Evolutionary conservation across 2,888 invertebrate species (phyloP), one percentile per base, ranked within the genome.

Genomic region (Idaea aversata): DNA sequence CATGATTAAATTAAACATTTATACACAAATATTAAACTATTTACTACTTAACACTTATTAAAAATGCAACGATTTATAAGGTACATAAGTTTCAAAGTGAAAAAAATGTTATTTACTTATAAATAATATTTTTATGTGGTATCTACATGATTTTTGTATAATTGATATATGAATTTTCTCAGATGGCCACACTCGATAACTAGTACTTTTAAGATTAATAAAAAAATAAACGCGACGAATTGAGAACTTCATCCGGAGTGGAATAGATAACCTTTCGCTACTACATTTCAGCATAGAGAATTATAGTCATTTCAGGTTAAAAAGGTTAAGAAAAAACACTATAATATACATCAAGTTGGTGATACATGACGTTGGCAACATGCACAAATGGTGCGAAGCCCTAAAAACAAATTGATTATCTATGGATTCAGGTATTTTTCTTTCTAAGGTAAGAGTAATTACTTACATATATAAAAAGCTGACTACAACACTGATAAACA

Each of bases 401-500:
- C 3, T 25, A 25, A 25, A 25, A 25, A 25, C 25, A 25, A 25
- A 25, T 25, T 25, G 25, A 25, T 25, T 25, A 1, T 25, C 25
- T 25, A 25, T 25, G 25, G 25, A 25, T 25, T 25, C 5, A 5
- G 57, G n/a, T n/a, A n/a, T 57, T 57, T 57, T 57, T 15, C 5
- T 15, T 57, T 10, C 4, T 15, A 57, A 57, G 3, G 15, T 6
- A 15, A 59, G 5, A 59, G 15, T 15, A 58, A 3, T n/a, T 58
- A 59, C 58, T 59, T 59, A 59, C 5, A 16, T 5, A n/a, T 65
- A 70, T 63, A 65, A n/a, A 34, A 36, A 63, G 59, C 60, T 67
- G 38, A 71, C 25, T 57, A 80, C 75, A 13, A 74, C 69, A 2
- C 75, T 61, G 5, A 77, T 62, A 58, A 77, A 65, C n/a, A 85